phyloP scores from a whole-genome alignment of 1,140 invertebrate species.

The Diachasmimorpha longicaudata region DNA sequence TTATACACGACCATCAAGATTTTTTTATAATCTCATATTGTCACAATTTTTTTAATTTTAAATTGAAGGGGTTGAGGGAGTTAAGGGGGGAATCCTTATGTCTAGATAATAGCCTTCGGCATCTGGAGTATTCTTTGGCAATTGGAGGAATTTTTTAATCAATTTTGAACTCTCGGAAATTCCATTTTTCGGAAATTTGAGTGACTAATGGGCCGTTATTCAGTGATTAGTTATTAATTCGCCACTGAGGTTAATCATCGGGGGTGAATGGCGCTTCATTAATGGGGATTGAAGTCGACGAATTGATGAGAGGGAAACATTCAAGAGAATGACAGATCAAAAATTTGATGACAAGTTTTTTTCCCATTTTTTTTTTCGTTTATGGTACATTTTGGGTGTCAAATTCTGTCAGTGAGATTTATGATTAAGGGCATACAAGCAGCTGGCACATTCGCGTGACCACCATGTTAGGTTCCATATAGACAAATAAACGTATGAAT shows the following conservation, averaged over 20 bases:
- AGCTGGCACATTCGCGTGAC: slow-evolving; percentile 56
- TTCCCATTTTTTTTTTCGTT: too few relatives aligned
- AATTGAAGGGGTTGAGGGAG: not conserved
- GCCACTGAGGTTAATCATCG: too few relatives aligned
- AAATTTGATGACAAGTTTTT: not conserved
- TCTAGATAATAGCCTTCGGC: not conserved
- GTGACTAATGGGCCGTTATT: too few relatives aligned
- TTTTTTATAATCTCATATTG: slow-evolving; percentile 18
- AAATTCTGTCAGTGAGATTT: not conserved
- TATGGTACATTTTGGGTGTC: not conserved
- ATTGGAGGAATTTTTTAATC: not conserved
- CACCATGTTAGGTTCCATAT: slow-evolving; percentile 31
- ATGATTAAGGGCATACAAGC: slow-evolving; percentile 52
- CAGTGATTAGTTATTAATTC: too few relatives aligned
- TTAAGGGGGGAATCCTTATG: not conserved
- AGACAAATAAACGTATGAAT: slow-evolving; percentile 11
- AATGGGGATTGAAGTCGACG: too few relatives aligned
- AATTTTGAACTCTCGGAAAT: too few relatives aligned
- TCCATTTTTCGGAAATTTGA: too few relatives aligned
- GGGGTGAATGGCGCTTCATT: too few relatives aligned
- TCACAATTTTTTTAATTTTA: not conserved
- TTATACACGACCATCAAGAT: slow-evolving; percentile 42
- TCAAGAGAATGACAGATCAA: not conserved
- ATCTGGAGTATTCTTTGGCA: slow-evolving; percentile 21
- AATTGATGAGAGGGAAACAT: too few relatives aligned